Percentiles rank a stretch among this genome's conserved stretches.
phyloP scores from a whole-genome alignment of 2,888 invertebrate species.

The Papilio gigon region DNA sequence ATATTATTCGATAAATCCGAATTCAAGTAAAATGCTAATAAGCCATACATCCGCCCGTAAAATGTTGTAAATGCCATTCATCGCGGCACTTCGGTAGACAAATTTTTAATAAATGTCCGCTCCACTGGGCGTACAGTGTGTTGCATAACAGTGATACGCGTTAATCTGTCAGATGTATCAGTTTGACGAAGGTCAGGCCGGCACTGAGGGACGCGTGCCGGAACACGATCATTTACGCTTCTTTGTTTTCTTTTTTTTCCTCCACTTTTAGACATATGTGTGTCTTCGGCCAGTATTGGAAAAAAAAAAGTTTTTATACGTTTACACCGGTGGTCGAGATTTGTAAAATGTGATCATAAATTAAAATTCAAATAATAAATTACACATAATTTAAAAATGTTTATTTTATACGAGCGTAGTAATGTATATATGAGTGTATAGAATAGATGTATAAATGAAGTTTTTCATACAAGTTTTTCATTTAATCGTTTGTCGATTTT shows the following conservation, averaged over 20 bases:
- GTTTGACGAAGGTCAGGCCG: constrained; percentile 76
- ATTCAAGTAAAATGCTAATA: constrained; percentile 37
- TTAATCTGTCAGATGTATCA: constrained; percentile 79
- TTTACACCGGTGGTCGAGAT: background rate
- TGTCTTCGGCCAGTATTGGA: constrained; percentile 5
- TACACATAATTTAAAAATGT: background rate
- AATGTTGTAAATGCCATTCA: constrained; percentile 32
- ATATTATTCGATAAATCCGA: constrained; percentile 16
- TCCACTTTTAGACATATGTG: constrained; percentile 44
- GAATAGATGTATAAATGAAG: too few species aligned
- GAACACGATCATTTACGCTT: constrained; percentile 62
- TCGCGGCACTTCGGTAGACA: constrained; percentile 31
- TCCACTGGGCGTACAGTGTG: constrained; percentile 53
- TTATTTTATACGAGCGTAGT: background rate
- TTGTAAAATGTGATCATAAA: background rate
- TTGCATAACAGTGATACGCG: constrained; percentile 73
- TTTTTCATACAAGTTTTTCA: too few species aligned
- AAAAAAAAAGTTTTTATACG: constrained; percentile 4
- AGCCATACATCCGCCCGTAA: constrained; percentile 41
- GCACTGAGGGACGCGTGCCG: constrained; percentile 68
- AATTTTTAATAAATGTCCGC: constrained; percentile 57
- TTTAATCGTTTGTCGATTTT: too few species aligned
- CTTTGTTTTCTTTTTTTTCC: constrained; percentile 54
- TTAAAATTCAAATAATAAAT: background rate
- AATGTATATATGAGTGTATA: background rate